A percentile compares a stretch with the other conserved stretches of the same genome.
Evolutionary conservation across 2,888 invertebrate species (phyloP).

Genomic region (Galeruca laticollis): DNA sequence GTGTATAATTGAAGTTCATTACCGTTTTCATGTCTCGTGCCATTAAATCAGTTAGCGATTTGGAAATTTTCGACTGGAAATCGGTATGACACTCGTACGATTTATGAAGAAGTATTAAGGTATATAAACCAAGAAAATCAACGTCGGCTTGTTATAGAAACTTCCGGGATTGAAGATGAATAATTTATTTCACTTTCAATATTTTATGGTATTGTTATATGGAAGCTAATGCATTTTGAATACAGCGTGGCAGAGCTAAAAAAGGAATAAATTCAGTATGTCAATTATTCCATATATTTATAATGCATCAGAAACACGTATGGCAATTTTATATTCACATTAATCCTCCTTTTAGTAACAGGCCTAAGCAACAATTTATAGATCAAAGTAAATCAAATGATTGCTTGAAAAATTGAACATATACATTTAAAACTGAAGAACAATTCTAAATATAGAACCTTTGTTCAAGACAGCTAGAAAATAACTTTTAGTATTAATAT

Average conservation of each 20-base stretch:
- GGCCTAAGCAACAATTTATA: no score
- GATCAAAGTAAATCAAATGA: no score
- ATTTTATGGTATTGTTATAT: neutral
- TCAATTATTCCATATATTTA: no score
- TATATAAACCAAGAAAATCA: conserved; percentile 10
- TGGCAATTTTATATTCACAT: neutral
- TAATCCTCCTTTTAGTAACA: no score
- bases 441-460: no score
- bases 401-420: no score
- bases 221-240: neutral
- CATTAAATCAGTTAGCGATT: conserved; percentile 41
- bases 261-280: no score
- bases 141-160: conserved; percentile 1
- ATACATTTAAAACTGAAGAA: no score
- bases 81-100: conserved; percentile 31
- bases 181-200: conserved; percentile 7
- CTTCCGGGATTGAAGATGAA: conserved; percentile 1
- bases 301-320: neutral
- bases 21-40: conserved; percentile 38
- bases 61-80: conserved; percentile 31
- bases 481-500: no score
- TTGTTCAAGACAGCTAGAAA: no score
- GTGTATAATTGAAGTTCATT: conserved; percentile 41
- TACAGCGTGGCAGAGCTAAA: neutral
- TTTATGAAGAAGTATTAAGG: conserved; percentile 23